Conservation (phyloP, 1,140 invertebrate species). For the Dreissena rostriformis region DNA sequence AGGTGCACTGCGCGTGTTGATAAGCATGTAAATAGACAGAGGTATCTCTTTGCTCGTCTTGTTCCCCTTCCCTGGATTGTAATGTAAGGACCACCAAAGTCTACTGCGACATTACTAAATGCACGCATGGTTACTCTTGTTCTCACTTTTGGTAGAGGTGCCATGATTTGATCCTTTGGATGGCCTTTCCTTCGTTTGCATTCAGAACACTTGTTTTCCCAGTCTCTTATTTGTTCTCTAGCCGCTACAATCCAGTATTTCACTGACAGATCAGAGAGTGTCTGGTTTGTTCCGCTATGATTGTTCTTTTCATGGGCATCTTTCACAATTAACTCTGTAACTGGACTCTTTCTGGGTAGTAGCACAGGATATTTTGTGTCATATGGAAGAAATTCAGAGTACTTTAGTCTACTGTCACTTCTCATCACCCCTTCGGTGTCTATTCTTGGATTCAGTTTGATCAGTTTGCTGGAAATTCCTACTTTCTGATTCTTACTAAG, state of each 20-base stretch:
- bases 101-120: background rate
- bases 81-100: no score
- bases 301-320: conserved; percentile 7
- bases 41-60: conserved; percentile 20
- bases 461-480: no score
- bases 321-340: conserved; percentile 33
- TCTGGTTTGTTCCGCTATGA: conserved; percentile 3
- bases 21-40: conserved; percentile 30
- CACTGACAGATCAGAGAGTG: conserved; percentile 8
- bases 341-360: conserved; percentile 9
- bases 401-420: conserved; percentile 5
- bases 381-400: conserved; percentile 17
- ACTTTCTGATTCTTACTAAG: no score
- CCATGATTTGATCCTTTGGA: conserved; percentile 25
- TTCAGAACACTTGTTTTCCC: background rate
- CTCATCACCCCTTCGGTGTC: no score
- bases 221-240: conserved; percentile 16
- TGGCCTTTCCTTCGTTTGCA: conserved; percentile 7
- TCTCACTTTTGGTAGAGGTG: conserved; percentile 4
- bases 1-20: conserved; percentile 11
- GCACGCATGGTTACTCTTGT: background rate
- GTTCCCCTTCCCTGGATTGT: conserved; percentile 6
- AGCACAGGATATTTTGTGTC: conserved; percentile 4
- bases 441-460: no score
- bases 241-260: conserved; percentile 30